Evolutionary conservation across 1,140 invertebrate species (phyloP), one percentile per base, ranked within the genome.

Genomic region (Drosophila ohnishii): DNA sequence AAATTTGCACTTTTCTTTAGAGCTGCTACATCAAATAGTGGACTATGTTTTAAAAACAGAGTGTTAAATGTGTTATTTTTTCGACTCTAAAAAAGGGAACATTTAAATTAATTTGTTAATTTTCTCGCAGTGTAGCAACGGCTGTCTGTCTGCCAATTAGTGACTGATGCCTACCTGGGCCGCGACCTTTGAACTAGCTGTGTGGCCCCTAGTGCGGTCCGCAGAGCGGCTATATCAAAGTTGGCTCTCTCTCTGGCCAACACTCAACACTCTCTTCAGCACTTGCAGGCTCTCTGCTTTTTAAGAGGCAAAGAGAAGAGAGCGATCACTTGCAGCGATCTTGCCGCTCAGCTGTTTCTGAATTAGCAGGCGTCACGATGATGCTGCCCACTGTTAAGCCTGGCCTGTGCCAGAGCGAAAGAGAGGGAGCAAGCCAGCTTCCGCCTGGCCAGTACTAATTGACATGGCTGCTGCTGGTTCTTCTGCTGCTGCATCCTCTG

Each of bases 151-250:
- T 16, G 35, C 55, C 73, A 76, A 76, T 76, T 76, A 67, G 62
- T 67, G 32, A 6, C 40, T 28, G 34, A 11, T 34, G 47, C 9
- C 45, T 59, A 51, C 48, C 60, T 58, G 53, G 4, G 5, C 34
- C 40, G 47, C 61, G 40, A 76, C 73, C 73, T 76, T 76, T 76
- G 73, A 76, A 76, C 73, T 76, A 40, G 30, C 44, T 64, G 71
- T 75, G 72, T 58, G 70, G 70, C 57, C 47, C 19, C 25, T 48
- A 37, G 56, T 30, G 53, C 25, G 30, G 39, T 25, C 28, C 14
- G 35, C 11, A 45, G 14, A 50, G 32, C 64, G 67, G 64, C 40
- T 37, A 16, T 51, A 37, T 51, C 71, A 69, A 71, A 79, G 76
- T 45, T 45, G 45, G 16, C 65, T 25, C 42, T 39, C 28, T 32